Percentiles rank a stretch among this genome's conserved stretches.
Evolutionary conservation across 2,113 vertebrate genomes (phyloP).

Genomic region (Andinoacara biseriatus): DNA sequence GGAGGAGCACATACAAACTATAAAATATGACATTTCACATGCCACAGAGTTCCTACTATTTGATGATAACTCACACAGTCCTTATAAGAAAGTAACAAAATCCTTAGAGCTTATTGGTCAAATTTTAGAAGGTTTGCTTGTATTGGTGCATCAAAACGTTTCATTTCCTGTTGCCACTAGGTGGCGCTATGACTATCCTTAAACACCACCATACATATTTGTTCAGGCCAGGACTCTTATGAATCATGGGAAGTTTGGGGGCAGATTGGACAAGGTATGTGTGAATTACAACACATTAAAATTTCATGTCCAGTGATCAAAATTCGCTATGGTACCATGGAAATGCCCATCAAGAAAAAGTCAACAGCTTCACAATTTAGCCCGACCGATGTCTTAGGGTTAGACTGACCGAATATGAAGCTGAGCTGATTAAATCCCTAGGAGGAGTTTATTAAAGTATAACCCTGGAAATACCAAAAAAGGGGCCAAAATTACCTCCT

Average conservation of each 20-base stretch:
- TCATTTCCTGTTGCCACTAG: too few relatives aligned
- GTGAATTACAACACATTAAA: neutral
- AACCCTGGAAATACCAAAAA: neutral
- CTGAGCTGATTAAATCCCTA: neutral
- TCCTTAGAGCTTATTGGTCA: neutral
- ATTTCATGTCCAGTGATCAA: neutral
- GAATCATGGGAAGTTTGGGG: neutral
- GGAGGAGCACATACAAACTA: neutral
- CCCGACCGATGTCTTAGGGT: neutral
- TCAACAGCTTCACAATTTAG: neutral
- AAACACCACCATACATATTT: neutral
- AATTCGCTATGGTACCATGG: neutral
- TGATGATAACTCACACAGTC: neutral
- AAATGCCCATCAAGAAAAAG: neutral
- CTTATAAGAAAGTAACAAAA: neutral
- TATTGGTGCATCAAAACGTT: neutral
- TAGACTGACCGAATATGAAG: neutral
- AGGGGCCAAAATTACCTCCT: too few relatives aligned
- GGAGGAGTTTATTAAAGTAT: neutral
- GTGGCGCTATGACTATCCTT: too few relatives aligned
- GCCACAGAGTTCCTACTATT: neutral
- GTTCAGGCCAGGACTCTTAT: too few relatives aligned
- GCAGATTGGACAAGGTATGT: neutral
- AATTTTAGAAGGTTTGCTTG: too few relatives aligned
- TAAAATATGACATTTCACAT: neutral